Conservation (phyloP, 2,888 invertebrate species). For the Drosophila rubida region DNA sequence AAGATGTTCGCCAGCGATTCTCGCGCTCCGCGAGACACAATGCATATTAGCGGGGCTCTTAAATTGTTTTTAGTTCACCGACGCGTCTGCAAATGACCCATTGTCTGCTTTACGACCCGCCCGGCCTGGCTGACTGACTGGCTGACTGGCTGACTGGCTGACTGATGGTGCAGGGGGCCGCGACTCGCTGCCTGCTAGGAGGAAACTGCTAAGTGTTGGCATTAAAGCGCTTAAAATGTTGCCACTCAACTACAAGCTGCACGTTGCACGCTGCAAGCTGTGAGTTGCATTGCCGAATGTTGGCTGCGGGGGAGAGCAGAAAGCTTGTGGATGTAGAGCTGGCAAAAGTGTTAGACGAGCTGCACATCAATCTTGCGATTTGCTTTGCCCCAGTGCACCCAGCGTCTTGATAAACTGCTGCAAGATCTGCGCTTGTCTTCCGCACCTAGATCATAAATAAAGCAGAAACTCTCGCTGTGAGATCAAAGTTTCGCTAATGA, state of each 20-base stretch:
- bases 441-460: conserved; percentile 38
- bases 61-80: conserved; percentile 71
- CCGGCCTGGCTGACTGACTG: too few relatives aligned
- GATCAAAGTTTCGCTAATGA: conserved; percentile 14
- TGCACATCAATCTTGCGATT: conserved; percentile 42
- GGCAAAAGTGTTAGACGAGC: conserved; percentile 16
- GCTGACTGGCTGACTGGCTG: too few relatives aligned
- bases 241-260: conserved; percentile 12
- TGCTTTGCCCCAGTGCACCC: conserved; percentile 9
- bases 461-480: conserved; percentile 15
- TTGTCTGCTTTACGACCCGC: conserved; percentile 50
- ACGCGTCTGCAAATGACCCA: conserved; percentile 74
- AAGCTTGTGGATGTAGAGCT: background rate
- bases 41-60: conserved; percentile 67
- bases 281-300: conserved; percentile 53
- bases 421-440: conserved; percentile 30
- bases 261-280: background rate
- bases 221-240: conserved; percentile 62
- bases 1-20: conserved; percentile 24
- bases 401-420: conserved; percentile 37
- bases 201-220: conserved; percentile 43
- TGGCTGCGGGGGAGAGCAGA: too few relatives aligned
- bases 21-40: conserved; percentile 34
- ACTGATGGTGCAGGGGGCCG: background rate
- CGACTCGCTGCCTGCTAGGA: background rate